A percentile compares a stretch with the other conserved stretches of the same genome.
Conservation (phyloP, 1,140 invertebrate species). For the Lutraria rhynchaena region DNA sequence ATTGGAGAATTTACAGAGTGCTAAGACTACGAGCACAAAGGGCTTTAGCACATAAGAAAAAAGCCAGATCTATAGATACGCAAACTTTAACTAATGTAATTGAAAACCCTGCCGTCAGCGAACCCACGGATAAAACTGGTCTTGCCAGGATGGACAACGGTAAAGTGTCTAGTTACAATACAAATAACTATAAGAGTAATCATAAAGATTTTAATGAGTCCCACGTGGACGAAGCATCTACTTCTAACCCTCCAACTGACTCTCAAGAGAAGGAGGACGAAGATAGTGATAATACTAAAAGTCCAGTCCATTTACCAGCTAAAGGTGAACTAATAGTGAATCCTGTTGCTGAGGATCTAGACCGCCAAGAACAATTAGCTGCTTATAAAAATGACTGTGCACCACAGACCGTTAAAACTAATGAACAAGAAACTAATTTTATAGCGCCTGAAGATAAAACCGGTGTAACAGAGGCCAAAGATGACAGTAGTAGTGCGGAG, state of each 20-base stretch:
- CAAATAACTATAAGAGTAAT: constrained; percentile 62
- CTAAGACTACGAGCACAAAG: constrained; percentile 89
- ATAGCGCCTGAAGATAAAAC: constrained; percentile 16
- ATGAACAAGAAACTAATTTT: constrained; percentile 53
- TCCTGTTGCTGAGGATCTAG: constrained; percentile 68
- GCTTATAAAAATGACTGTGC: constrained; percentile 12
- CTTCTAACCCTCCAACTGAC: constrained; percentile 59
- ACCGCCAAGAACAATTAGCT: constrained; percentile 40
- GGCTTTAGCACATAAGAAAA: constrained; percentile 46
- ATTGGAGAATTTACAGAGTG: constrained; percentile 98
- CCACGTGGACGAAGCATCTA: constrained; percentile 53
- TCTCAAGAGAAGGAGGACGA: constrained; percentile 86
- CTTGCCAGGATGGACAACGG: constrained; percentile 74
- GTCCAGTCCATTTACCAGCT: constrained; percentile 64
- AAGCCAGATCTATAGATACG: constrained; percentile 54
- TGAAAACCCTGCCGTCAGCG: constrained; percentile 72
- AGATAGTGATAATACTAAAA: constrained; percentile 70
- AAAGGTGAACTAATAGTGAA: constrained; percentile 84
- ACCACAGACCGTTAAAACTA: background rate
- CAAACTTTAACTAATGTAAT: constrained; percentile 73
- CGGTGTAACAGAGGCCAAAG: background rate
- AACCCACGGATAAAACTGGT: constrained; percentile 76
- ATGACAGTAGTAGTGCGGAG: constrained; percentile 55
- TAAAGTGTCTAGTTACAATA: constrained; percentile 83
- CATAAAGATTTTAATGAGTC: constrained; percentile 58